phyloP scores from a whole-genome alignment of 2,113 vertebrate genomes.

The Calidris pygmaea region DNA sequence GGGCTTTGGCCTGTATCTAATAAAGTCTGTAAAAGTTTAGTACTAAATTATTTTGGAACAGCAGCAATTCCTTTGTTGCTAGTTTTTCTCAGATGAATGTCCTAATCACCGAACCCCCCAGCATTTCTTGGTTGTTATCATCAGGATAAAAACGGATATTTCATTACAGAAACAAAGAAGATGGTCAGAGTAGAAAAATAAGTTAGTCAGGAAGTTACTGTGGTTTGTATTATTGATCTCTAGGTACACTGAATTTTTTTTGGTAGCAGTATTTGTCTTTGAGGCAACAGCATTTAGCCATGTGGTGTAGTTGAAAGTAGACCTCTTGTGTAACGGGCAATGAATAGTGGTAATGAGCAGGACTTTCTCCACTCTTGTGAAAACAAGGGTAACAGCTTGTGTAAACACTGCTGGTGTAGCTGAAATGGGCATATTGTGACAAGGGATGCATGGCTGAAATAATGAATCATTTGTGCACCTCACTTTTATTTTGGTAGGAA shows the following conservation, averaged over 20 bases:
- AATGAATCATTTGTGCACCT: neutral
- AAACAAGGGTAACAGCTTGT: slow-evolving; percentile 44
- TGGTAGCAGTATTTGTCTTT: neutral
- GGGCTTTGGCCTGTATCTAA: neutral
- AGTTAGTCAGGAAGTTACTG: neutral
- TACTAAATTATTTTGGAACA: neutral
- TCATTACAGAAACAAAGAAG: neutral
- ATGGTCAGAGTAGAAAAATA: neutral
- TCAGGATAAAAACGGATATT: neutral
- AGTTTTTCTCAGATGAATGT: neutral
- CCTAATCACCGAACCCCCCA: neutral
- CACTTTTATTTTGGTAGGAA: neutral
- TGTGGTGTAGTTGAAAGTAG: neutral
- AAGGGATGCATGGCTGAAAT: neutral
- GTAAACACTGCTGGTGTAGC: slow-evolving; percentile 25
- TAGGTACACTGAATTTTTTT: neutral
- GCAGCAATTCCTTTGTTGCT: neutral
- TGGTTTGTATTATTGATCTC: neutral
- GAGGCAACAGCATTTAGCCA: neutral
- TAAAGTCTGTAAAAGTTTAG: neutral
- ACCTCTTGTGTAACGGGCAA: slow-evolving; percentile 34
- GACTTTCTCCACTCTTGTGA: slow-evolving; percentile 18
- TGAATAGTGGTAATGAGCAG: slow-evolving; percentile 34
- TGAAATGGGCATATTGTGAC: slow-evolving; percentile 23
- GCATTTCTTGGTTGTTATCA: neutral